Percentiles rank a stretch among this genome's conserved stretches.
phyloP scores from a whole-genome alignment of 2,888 invertebrate genomes.

The Orthonevra nobilis region DNA sequence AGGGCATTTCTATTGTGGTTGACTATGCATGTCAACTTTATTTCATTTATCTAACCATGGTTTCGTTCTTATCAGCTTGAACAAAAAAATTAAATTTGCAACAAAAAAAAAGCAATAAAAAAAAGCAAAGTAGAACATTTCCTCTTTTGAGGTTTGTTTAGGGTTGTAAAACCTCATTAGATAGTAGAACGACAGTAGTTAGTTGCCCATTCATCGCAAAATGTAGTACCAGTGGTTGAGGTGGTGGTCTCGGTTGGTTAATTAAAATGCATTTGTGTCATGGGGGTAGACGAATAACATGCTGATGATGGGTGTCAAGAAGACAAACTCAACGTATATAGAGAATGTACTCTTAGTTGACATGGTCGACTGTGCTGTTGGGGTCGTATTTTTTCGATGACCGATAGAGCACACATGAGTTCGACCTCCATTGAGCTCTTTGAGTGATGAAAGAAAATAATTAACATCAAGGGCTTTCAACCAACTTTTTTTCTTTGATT shows the following conservation, averaged over 20 bases:
- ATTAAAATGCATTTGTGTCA: conserved; percentile 70
- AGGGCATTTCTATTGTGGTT: conserved; percentile 33
- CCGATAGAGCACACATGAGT: conserved; percentile 45
- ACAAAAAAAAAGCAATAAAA: conserved; percentile 21
- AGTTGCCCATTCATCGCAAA: conserved; percentile 52
- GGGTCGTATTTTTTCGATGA: conserved; percentile 47
- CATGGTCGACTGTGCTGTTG: conserved; percentile 2
- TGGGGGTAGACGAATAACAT: conserved; percentile 67
- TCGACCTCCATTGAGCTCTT: neutral
- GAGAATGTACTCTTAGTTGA: conserved; percentile 6
- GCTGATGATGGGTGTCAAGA: conserved; percentile 64
- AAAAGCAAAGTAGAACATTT: conserved; percentile 61
- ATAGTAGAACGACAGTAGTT: conserved; percentile 56
- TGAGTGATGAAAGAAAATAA: conserved; percentile 61
- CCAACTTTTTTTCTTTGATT: conserved; percentile 29
- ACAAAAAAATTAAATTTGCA: conserved; percentile 20
- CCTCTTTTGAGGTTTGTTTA: conserved; percentile 56
- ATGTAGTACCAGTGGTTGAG: conserved; percentile 1
- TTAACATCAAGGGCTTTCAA: too few relatives aligned
- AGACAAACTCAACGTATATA: conserved; percentile 19
- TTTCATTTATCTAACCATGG: conserved; percentile 4
- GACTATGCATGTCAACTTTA: too few relatives aligned
- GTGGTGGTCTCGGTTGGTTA: conserved; percentile 37
- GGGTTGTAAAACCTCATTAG: conserved; percentile 60
- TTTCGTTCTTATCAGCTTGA: conserved; percentile 43